Evolutionary conservation across 2,113 vertebrate genomes (phyloP), one percentile per base, ranked within the genome.

Genomic region (Zonotrichia leucophrys): DNA sequence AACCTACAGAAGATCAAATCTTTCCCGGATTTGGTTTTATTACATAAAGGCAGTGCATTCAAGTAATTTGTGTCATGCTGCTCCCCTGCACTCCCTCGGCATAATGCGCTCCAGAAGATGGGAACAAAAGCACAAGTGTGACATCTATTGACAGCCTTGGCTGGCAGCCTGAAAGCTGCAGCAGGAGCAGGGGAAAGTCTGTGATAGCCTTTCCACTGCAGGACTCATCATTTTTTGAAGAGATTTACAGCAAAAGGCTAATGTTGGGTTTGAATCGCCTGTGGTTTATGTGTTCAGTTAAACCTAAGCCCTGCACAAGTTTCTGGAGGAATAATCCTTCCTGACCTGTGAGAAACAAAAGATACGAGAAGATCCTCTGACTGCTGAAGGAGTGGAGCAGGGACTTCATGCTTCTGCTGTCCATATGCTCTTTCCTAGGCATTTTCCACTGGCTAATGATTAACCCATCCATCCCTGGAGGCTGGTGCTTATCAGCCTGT

Each of bases 111-210:
- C 44, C 86, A 46, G 64, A 50, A 92, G 88, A 33, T 2, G 10
- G 63, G 64, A 96, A 33, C 37, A 56, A n/a, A 88, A 90, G 96
- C 92, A 63, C 95, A 83, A 97, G 94, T 91, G 83, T 97, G 97
- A 97, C 97, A 97, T 93, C 96, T 97, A 93, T 89, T 93, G 96
- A 93, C 95, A 87, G 90, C 60, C 15, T 28, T 63, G 46, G 75
- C 87, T 41, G 89, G 80, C 79, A 62, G 76, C 82, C 64, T 3
- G 47, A 17, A 3, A 27, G 3, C 73, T 72, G 90, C 78, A 60
- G 77, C 67, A 20, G 35, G 60, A 59, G 70, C 3, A 0, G 46
- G 19, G 64, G 19, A 28, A 74, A 60, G 19, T 17, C 74, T 22
- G 28, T 7, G 12, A 15, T 23, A 58, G 68, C 31, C 1, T 24